Evolutionary conservation across 2,113 vertebrate species (phyloP).

Genomic region (Fregetta grallaria): DNA sequence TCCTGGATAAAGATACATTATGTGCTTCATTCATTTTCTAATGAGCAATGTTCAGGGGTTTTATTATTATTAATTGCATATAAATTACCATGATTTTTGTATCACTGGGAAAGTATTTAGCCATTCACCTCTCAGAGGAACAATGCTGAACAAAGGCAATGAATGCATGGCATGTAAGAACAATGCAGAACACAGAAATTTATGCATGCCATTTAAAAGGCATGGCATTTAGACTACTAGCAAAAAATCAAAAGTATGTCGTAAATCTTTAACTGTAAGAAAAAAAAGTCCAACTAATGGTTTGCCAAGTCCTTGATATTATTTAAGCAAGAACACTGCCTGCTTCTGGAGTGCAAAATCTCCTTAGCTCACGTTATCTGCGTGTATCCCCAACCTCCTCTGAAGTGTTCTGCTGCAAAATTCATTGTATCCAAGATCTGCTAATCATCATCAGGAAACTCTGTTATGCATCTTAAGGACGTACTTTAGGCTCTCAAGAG

Average conservation of each 20-base stretch:
- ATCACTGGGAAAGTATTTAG: slow-evolving; percentile 54
- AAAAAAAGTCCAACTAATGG: neutral
- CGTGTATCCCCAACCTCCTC: neutral
- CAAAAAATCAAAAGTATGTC: slow-evolving; percentile 15
- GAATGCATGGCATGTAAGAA: slow-evolving; percentile 14
- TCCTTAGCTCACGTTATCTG: neutral
- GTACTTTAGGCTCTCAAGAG: slow-evolving; percentile 54
- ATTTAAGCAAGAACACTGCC: slow-evolving; percentile 7
- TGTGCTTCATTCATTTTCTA: slow-evolving; percentile 43
- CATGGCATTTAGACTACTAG: slow-evolving; percentile 23
- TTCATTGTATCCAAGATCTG: slow-evolving; percentile 28
- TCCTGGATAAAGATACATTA: slow-evolving; percentile 37
- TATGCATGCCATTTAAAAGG: slow-evolving; percentile 55
- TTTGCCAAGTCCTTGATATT: slow-evolving; percentile 45
- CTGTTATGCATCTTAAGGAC: slow-evolving; percentile 52
- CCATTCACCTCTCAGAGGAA: slow-evolving; percentile 52
- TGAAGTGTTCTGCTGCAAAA: slow-evolving; percentile 42
- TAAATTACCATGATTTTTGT: slow-evolving; percentile 63
- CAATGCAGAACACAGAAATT: slow-evolving; percentile 52
- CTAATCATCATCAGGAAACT: slow-evolving; percentile 60
- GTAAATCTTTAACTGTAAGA: slow-evolving; percentile 47
- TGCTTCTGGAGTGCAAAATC: slow-evolving; percentile 16
- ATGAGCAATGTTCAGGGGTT: neutral
- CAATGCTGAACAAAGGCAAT: slow-evolving; percentile 24
- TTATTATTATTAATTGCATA: slow-evolving; percentile 68